Evolutionary conservation across 2,113 vertebrate species (phyloP).

Genomic region (Syrrhaptes paradoxus): DNA sequence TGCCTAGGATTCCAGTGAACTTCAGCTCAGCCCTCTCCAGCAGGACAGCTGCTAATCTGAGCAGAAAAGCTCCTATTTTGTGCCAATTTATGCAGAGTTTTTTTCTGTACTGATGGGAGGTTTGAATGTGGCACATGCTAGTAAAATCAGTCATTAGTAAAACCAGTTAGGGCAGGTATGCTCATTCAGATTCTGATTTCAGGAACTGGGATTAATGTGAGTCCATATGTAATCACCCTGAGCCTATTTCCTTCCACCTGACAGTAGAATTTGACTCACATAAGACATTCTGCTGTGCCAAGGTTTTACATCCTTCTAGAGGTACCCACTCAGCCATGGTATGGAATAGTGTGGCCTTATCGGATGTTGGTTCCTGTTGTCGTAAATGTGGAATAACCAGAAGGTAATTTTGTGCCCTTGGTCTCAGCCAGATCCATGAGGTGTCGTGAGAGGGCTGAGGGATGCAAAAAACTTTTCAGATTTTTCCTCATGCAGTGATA

Average conservation of each 20-base stretch:
- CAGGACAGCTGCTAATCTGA: background rate
- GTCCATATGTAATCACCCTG: background rate
- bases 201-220: background rate
- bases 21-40: background rate
- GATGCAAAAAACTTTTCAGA: background rate
- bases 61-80: background rate
- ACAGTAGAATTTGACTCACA: background rate
- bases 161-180: background rate
- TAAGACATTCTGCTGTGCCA: background rate
- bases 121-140: background rate
- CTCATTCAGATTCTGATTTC: background rate
- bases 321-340: background rate
- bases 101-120: background rate
- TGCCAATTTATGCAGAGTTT: background rate
- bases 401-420: background rate
- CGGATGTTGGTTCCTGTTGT: background rate
- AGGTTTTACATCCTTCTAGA: background rate
- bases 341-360: background rate
- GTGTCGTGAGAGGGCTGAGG: background rate
- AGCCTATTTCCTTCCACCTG: background rate
- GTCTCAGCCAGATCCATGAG: background rate
- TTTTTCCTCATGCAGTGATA: background rate
- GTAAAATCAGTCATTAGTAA: background rate
- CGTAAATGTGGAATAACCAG: background rate
- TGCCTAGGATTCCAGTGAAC: background rate